A percentile compares a stretch with the other conserved stretches of the same genome.
phyloP scores from a whole-genome alignment of 2,888 invertebrate genomes.

The Drosophila cracens region DNA sequence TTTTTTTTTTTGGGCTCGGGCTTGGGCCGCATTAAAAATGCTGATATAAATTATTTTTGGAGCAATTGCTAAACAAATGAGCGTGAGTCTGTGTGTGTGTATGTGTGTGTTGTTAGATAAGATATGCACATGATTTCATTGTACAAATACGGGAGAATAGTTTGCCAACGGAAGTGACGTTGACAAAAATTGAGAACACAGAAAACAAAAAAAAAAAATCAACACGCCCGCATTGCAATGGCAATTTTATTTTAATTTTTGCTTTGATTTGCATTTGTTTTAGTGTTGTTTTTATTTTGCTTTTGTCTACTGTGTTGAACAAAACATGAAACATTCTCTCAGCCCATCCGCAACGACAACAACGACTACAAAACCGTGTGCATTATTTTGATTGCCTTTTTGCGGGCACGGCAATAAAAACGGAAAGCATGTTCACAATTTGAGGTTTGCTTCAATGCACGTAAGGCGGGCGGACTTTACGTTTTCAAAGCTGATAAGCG shows the following conservation, averaged over 20 bases:
- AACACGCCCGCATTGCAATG: constrained; percentile 14
- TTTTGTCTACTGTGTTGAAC: constrained; percentile 18
- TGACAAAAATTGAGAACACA: constrained; percentile 49
- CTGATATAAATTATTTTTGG: constrained; percentile 71
- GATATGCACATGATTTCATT: constrained; percentile 76
- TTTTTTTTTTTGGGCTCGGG: constrained; percentile 42
- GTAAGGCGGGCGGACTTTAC: constrained; percentile 23
- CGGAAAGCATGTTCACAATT: constrained; percentile 23
- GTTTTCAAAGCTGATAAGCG: constrained; percentile 50
- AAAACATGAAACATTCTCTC: constrained; percentile 23
- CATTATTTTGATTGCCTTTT: constrained; percentile 47
- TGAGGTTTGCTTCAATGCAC: constrained; percentile 37
- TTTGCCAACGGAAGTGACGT: constrained; percentile 67
- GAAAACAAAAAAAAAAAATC: background rate
- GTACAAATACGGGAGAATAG: constrained; percentile 48
- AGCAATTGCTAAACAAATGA: constrained; percentile 53
- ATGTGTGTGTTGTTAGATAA: constrained; percentile 55
- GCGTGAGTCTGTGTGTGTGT: constrained; percentile 8
- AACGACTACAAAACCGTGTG: constrained; percentile 4
- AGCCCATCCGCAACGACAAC: background rate
- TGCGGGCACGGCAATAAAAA: constrained; percentile 9
- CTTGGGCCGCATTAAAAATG: constrained; percentile 43
- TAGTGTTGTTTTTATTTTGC: constrained; percentile 19
- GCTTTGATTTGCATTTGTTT: constrained; percentile 4
- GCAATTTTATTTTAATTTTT: constrained; percentile 52